Conservation (phyloP, 1,140 invertebrate species). For the Cotesia glomerata region DNA sequence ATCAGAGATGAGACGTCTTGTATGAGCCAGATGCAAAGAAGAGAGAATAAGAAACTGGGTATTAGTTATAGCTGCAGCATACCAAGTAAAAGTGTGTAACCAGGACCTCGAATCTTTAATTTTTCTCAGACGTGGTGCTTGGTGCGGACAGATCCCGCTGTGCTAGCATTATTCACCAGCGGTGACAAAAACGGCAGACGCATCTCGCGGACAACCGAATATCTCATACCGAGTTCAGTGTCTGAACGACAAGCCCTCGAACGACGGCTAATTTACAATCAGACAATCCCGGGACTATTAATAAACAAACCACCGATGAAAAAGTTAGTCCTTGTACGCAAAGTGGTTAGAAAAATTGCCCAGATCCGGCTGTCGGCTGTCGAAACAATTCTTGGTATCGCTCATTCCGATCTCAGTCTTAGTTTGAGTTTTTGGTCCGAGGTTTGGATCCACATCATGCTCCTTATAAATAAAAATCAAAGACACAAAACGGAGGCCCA, state of each 20-base stretch:
- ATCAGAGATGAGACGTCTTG: no score
- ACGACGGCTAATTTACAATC: conserved; percentile 14
- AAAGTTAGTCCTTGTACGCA: background rate
- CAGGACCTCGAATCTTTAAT: background rate
- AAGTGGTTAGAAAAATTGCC: background rate
- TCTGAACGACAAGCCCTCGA: background rate
- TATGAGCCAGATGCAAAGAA: no score
- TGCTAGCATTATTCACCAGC: conserved; percentile 28
- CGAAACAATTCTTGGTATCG: no score
- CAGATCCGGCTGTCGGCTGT: background rate
- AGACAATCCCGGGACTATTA: background rate
- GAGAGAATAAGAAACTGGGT: background rate
- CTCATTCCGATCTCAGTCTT: no score
- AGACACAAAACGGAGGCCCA: background rate
- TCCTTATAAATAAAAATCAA: no score
- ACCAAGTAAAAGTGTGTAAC: background rate
- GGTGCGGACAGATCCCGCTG: conserved; percentile 23
- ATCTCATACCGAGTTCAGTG: background rate
- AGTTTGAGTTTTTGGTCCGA: no score
- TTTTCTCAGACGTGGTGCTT: background rate
- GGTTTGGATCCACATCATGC: no score
- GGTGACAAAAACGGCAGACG: conserved; percentile 16
- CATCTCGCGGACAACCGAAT: background rate
- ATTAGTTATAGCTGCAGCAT: background rate
- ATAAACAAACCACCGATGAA: background rate